Evolutionary conservation across 2,797 vertebrate species (phyloP).

Genomic region (Rhynchonycteris naso): DNA sequence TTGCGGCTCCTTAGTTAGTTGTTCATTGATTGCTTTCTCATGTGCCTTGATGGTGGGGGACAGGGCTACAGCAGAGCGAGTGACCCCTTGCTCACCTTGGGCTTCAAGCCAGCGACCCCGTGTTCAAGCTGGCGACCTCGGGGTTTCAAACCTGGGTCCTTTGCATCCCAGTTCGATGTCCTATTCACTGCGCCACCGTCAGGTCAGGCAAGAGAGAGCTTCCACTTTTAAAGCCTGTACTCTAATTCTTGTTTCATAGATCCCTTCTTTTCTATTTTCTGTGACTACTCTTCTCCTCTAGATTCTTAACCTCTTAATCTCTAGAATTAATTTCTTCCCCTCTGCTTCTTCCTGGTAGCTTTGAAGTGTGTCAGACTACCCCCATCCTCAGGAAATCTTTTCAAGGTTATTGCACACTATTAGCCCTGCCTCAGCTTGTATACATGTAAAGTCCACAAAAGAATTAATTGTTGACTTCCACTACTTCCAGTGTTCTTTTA

Average conservation of each 20-base stretch:
- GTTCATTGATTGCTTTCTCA: too few relatives aligned
- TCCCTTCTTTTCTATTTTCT: constrained; percentile 5
- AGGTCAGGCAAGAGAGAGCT: neutral
- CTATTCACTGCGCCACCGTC: too few relatives aligned
- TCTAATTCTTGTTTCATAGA: constrained; percentile 41
- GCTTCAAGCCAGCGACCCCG: too few relatives aligned
- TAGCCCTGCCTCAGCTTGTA: neutral
- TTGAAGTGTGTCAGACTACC: constrained; percentile 36
- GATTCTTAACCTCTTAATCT: constrained; percentile 36
- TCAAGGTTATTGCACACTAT: neutral
- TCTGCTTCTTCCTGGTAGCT: constrained; percentile 38
- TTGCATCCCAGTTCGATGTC: too few relatives aligned
- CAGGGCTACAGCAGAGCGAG: too few relatives aligned
- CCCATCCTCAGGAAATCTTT: constrained; percentile 51
- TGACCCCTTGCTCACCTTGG: too few relatives aligned
- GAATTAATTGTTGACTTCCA: constrained; percentile 47
- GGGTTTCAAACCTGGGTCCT: too few relatives aligned
- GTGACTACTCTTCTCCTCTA: neutral
- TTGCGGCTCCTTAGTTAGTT: too few relatives aligned
- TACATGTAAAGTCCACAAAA: neutral
- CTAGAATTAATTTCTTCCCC: constrained; percentile 43
- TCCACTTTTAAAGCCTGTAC: constrained; percentile 45
- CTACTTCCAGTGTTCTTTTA: constrained; percentile 30
- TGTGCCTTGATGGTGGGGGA: too few relatives aligned
- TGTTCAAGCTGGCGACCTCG: too few relatives aligned